A percentile compares a stretch with the other conserved stretches of the same genome.
phyloP scores from a whole-genome alignment of 2,888 invertebrate species.

The Drosophila neonasuta region DNA sequence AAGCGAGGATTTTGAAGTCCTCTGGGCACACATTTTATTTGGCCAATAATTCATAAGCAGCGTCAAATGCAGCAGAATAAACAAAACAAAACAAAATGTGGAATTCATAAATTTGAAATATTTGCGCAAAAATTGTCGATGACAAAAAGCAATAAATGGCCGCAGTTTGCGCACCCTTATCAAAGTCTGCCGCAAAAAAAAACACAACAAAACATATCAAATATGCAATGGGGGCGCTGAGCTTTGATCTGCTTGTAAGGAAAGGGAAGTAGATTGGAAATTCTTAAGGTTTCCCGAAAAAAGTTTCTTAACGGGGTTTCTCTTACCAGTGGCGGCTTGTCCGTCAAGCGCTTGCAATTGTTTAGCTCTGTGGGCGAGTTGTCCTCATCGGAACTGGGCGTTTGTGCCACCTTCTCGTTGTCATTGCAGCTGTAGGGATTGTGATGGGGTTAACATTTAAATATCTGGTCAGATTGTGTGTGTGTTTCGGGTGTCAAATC shows the following conservation, averaged over 20 bases:
- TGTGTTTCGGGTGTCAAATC: background rate
- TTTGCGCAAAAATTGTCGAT: slow-evolving; percentile 39
- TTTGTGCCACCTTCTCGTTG: slow-evolving; percentile 79
- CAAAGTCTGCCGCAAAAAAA: slow-evolving; percentile 50
- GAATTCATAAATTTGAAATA: slow-evolving; percentile 58
- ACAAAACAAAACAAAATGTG: slow-evolving; percentile 33
- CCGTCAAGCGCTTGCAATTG: slow-evolving; percentile 90
- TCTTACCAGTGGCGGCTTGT: slow-evolving; percentile 88
- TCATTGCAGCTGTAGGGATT: slow-evolving; percentile 80
- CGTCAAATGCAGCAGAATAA: slow-evolving; percentile 55
- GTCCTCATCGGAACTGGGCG: slow-evolving; percentile 89
- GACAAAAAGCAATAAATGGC: slow-evolving; percentile 67
- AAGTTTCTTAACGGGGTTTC: slow-evolving; percentile 32
- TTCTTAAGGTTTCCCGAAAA: slow-evolving; percentile 17
- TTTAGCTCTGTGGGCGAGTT: slow-evolving; percentile 93
- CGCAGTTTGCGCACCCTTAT: slow-evolving; percentile 65
- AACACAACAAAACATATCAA: slow-evolving; percentile 33
- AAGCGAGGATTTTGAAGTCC: slow-evolving; percentile 46
- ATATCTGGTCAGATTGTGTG: background rate
- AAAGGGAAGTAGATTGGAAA: slow-evolving; percentile 10
- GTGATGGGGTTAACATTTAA: background rate
- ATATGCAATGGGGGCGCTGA: slow-evolving; percentile 43
- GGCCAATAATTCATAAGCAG: slow-evolving; percentile 73
- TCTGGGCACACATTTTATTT: slow-evolving; percentile 37
- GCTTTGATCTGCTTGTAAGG: slow-evolving; percentile 36